phyloP scores from a whole-genome alignment of 2,888 invertebrate genomes.

The Agrotis puta region DNA sequence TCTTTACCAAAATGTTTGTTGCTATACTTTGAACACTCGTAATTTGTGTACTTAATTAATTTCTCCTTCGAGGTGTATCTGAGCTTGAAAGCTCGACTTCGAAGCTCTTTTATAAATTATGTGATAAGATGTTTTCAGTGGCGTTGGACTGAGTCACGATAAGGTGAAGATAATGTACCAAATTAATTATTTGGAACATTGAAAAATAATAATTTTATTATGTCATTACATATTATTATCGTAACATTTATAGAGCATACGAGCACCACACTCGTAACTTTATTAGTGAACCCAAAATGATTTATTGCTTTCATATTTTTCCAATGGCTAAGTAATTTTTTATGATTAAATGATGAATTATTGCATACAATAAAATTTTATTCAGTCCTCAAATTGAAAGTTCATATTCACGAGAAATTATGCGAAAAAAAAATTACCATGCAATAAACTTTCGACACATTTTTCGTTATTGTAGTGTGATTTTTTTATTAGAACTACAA shows the following conservation, averaged over 20 bases:
- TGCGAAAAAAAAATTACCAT: background rate
- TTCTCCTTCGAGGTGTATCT: slow-evolving; percentile 37
- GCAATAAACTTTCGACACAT: background rate
- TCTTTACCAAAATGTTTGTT: slow-evolving; percentile 82
- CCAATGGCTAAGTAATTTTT: background rate
- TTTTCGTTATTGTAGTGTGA: background rate
- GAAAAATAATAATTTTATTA: slow-evolving; percentile 8
- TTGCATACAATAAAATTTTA: no score
- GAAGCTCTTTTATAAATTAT: slow-evolving; percentile 2
- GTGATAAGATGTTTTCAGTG: slow-evolving; percentile 19
- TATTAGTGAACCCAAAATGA: background rate
- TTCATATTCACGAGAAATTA: background rate
- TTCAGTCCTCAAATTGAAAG: background rate
- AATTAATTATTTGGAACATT: slow-evolving; percentile 25
- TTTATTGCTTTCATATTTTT: background rate
- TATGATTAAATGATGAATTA: background rate
- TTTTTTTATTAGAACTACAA: background rate
- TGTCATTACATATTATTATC: slow-evolving; percentile 13
- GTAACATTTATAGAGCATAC: slow-evolving; percentile 7
- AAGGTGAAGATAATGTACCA: slow-evolving; percentile 32
- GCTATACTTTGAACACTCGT: slow-evolving; percentile 66
- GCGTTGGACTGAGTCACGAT: slow-evolving; percentile 41
- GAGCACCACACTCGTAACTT: background rate
- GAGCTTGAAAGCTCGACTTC: slow-evolving; percentile 17
- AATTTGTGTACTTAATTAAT: slow-evolving; percentile 63